These are phyloP conservation scores for Hydraecia micacea DNA, from an alignment of 2,888 invertebrate species.

Conservation along the genomic window DNA sequence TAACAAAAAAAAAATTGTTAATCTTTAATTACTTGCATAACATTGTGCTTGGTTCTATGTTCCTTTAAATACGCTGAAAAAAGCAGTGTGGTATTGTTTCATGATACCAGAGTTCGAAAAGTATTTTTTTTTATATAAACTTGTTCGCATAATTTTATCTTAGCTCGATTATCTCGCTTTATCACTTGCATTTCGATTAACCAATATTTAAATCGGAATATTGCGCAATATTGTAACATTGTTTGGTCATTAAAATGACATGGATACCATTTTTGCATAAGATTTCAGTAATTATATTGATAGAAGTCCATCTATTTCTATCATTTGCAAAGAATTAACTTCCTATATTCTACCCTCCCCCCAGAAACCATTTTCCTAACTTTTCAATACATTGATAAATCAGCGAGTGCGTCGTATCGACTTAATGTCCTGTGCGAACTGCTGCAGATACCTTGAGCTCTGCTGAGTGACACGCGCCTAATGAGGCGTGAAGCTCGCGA, in stretches of 20 bases:
- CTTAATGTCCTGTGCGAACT: constrained; percentile 62
- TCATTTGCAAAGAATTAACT: no score
- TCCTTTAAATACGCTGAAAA: neutral
- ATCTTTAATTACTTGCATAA: no score
- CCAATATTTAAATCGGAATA: neutral
- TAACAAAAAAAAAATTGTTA: no score
- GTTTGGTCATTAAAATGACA: neutral
- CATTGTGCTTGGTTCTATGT: neutral
- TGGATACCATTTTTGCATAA: neutral
- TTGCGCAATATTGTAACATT: neutral
- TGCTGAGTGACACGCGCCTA: constrained; percentile 64
- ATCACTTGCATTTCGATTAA: neutral
- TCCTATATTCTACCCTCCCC: neutral
- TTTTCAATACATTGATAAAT: constrained; percentile 40
- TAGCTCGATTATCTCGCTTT: neutral
- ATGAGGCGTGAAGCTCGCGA: constrained; percentile 69
- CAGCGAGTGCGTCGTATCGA: constrained; percentile 41
- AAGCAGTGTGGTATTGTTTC: neutral
- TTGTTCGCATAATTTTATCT: neutral
- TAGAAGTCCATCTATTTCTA: neutral
- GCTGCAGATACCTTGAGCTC: constrained; percentile 50
- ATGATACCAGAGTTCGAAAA: neutral
- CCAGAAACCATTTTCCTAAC: constrained; percentile 4
- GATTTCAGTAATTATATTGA: neutral
- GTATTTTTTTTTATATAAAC: neutral